These are phyloP conservation scores for Strix aluco DNA, from an alignment of 2,113 vertebrate genomes.

Conservation along the genomic window DNA sequence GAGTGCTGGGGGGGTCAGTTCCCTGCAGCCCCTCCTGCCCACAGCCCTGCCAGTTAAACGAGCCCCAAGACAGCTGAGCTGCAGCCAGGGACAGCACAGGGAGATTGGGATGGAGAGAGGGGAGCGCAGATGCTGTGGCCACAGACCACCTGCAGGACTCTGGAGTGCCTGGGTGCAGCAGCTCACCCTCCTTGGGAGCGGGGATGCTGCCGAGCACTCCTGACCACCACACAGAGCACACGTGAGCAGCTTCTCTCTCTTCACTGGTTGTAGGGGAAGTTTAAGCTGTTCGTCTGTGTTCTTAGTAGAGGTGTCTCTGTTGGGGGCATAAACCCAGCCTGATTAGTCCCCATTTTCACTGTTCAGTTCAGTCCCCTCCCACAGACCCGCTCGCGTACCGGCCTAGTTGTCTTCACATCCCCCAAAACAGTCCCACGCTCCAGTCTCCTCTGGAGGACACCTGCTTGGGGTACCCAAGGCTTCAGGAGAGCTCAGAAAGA, in stretches of 20 bases:
- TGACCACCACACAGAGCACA: fast-evolving
- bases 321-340: neutral
- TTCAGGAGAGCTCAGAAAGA: neutral
- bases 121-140: neutral
- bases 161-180: neutral
- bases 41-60: neutral
- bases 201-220: no score
- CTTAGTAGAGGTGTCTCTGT: neutral
- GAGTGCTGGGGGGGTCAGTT: neutral
- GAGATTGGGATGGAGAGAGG: neutral
- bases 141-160: neutral
- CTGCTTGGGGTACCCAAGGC: neutral
- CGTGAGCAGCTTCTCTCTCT: neutral
- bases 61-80: neutral
- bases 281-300: neutral
- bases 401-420: neutral
- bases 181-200: neutral
- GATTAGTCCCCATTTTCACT: neutral
- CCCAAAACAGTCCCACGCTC: neutral
- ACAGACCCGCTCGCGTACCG: neutral
- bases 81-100: neutral
- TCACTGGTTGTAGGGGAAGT: neutral
- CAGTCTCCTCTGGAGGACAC: neutral
- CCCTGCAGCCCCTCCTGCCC: neutral
- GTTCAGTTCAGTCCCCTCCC: neutral